Conservation (phyloP, 2,113 vertebrate genomes). For the Ploceus nigricollis region DNA sequence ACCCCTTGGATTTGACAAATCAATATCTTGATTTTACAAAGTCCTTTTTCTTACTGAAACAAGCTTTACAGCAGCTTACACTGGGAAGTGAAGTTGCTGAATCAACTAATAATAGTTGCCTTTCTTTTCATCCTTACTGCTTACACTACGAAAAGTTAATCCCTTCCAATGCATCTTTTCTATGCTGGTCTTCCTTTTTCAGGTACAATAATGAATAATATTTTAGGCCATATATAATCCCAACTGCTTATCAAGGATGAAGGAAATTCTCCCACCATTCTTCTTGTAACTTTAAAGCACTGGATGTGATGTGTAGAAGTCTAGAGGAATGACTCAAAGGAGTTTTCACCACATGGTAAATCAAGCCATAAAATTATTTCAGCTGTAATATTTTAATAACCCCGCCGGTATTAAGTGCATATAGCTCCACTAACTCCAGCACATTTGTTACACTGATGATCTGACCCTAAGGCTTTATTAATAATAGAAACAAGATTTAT, state of each 20-base stretch:
- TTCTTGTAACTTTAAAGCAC: not conserved
- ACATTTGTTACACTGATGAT: constrained; percentile 1
- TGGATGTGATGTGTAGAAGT: not conserved
- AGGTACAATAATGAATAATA: not conserved
- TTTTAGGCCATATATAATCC: not conserved
- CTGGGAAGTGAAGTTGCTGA: not conserved
- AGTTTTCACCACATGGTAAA: not conserved
- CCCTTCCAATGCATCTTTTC: not conserved
- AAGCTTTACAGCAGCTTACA: constrained; percentile 3
- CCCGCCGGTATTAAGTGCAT: not conserved
- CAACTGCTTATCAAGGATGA: not conserved
- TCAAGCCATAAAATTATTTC: not conserved
- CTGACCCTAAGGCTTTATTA: constrained; percentile 46
- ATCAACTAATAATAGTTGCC: not conserved
- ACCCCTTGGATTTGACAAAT: not conserved
- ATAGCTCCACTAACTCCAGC: not conserved
- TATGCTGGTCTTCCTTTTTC: not conserved
- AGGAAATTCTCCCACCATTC: not conserved
- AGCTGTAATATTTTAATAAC: not conserved
- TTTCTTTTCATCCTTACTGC: constrained; percentile 40
- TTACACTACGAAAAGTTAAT: constrained; percentile 16
- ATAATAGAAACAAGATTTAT: constrained; percentile 52
- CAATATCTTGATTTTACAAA: not conserved
- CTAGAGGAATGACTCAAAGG: not conserved
- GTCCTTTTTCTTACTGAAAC: not conserved